Percentiles rank a stretch among this genome's conserved stretches.
Conservation (phyloP, 2,888 invertebrate species). For the Lydus trimaculatus region DNA sequence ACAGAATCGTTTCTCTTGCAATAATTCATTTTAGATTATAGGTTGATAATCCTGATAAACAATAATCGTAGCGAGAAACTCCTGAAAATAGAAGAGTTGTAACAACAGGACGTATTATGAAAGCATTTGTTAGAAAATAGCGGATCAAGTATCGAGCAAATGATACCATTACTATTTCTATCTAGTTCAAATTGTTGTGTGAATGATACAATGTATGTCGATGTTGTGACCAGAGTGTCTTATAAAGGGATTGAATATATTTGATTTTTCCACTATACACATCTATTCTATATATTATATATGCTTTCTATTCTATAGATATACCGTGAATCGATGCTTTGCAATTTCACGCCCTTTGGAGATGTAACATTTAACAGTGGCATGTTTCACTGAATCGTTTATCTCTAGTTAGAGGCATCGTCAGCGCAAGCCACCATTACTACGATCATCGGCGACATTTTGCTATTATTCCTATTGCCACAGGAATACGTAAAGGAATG, state of each 20-base stretch:
- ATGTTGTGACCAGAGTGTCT: slow-evolving; percentile 35
- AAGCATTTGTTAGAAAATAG: slow-evolving; percentile 25
- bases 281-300: slow-evolving; percentile 1
- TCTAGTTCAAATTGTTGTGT: slow-evolving; percentile 33
- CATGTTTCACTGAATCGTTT: slow-evolving; percentile 52
- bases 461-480: slow-evolving; percentile 22
- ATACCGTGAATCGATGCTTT: slow-evolving; percentile 46
- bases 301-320: slow-evolving; percentile 1
- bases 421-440: not conserved
- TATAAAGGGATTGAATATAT: slow-evolving; percentile 35
- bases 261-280: slow-evolving; percentile 16
- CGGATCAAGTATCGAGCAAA: slow-evolving; percentile 14
- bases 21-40: too few relatives aligned
- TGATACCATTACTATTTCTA: slow-evolving; percentile 35
- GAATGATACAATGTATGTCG: slow-evolving; percentile 36
- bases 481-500: slow-evolving; percentile 9
- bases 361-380: slow-evolving; percentile 52
- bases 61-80: not conserved
- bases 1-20: too few relatives aligned
- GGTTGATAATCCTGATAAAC: too few relatives aligned
- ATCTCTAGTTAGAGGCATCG: slow-evolving; percentile 38
- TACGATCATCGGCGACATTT: not conserved
- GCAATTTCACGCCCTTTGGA: slow-evolving; percentile 55
- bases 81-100: not conserved
- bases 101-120: not conserved